Evolutionary conservation across 2,113 vertebrate species (phyloP).

Genomic region (Arothron firmamentum): DNA sequence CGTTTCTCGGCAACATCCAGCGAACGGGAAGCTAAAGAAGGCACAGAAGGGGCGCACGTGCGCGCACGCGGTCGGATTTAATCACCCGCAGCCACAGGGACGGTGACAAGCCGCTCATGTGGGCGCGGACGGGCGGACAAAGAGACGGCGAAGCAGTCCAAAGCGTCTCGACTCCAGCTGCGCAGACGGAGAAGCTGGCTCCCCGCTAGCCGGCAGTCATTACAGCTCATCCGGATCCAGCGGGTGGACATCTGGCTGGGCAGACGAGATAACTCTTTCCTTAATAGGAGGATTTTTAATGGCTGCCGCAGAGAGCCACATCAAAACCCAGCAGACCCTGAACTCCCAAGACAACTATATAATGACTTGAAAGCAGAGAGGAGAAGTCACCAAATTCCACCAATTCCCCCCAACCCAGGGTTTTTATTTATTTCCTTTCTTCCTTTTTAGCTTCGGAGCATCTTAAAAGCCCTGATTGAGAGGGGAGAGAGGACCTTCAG

Average conservation of each 20-base stretch:
- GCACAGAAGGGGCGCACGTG: slow-evolving; percentile 2
- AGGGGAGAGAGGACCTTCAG: not conserved
- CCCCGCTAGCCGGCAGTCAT: slow-evolving; percentile 50
- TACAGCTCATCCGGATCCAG: slow-evolving; percentile 60
- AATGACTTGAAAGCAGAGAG: slow-evolving; percentile 29
- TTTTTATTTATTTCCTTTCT: slow-evolving; percentile 10
- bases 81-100: slow-evolving; percentile 11
- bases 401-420: too few species aligned
- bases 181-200: slow-evolving; percentile 38
- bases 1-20: slow-evolving; percentile 36
- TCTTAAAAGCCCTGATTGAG: not conserved
- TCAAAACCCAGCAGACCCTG: slow-evolving; percentile 65
- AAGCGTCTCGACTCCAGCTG: slow-evolving; percentile 54
- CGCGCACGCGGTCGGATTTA: slow-evolving; percentile 36
- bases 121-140: slow-evolving; percentile 5
- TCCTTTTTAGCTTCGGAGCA: too few species aligned
- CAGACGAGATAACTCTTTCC: slow-evolving; percentile 57
- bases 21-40: slow-evolving; percentile 49
- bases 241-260: slow-evolving; percentile 69
- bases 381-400: not conserved
- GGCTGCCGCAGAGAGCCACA: slow-evolving; percentile 59
- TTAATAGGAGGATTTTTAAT: slow-evolving; percentile 69
- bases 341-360: slow-evolving; percentile 56
- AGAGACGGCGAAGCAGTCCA: slow-evolving; percentile 15
- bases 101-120: too few species aligned